Base-by-base conservation (phyloP, 2,797 vertebrate species). In the Galagoides demidoff region DNA sequence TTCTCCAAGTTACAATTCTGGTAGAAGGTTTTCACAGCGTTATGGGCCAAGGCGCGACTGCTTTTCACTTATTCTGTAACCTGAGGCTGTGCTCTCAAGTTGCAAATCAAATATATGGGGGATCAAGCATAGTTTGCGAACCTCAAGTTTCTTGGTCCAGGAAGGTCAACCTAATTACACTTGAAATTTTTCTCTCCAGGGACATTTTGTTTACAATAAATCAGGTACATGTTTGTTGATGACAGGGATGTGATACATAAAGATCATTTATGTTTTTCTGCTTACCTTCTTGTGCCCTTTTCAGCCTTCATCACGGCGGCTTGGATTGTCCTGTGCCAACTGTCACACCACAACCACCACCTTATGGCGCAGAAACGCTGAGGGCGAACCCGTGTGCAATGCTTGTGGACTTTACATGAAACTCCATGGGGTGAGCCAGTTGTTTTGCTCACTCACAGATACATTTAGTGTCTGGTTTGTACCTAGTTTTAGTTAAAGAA, bases 321-420 rank as follows among this genome's bases (percentile, higher is more conserved):
- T 99, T 96, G 99, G 99, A 78, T 98, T 99, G 97, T 99, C 99
- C 83, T 99, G 99, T 98, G 99, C 99, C 61, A 99, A 99, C 97
- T 99, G 99, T 98, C 99, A 99, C 96, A 99, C 99, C 89, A 99
- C 99, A 89, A 99, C 99, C 61, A 99, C 99, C 90, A 99, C 99
- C 34, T 97, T 99, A 98, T 99, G 99, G 99, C 99, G 99, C 97
- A 99, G 99, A 94, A 99, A 99, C 6, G 99, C 99, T 0, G 99
- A 99, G 97, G 99, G 99, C 0, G 99, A 99, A 96, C 99, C 99
- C 0, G 99, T 99, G 98, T 99, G 99, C 97, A 99, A 99, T 4
- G 99, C 99, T 1, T 99, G 99, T 0, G 99, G 99, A 37, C 99
- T 99, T 94, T 99, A 99, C 98, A 99, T 99, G 94, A 99, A 99